These are phyloP conservation scores for Gadus chalcogrammus DNA, from an alignment of 2,113 vertebrate genomes.

Conservation along the genomic window DNA sequence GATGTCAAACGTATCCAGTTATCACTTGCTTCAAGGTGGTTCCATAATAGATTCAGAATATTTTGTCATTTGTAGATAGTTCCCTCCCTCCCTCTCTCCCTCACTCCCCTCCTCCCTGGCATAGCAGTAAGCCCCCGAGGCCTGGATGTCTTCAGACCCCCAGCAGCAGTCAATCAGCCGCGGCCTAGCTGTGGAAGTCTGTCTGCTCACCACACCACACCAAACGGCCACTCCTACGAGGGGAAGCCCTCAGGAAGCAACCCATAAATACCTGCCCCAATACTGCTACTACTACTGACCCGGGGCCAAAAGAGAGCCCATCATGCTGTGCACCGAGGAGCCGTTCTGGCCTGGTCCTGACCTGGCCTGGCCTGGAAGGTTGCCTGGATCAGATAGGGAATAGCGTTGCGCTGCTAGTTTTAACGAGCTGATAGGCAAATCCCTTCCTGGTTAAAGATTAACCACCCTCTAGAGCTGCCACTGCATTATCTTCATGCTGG, in stretches of 20 bases:
- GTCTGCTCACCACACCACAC: too few species aligned
- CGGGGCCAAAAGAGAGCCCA: neutral
- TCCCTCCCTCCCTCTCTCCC: too few species aligned
- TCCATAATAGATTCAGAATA: too few species aligned
- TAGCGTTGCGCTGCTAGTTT: constrained; percentile 63
- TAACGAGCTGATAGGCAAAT: constrained; percentile 79
- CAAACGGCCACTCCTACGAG: neutral
- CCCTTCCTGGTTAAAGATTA: constrained; percentile 79
- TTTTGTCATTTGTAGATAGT: too few species aligned
- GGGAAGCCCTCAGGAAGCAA: neutral
- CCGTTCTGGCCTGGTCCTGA: constrained; percentile 7
- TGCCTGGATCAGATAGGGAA: constrained; percentile 57
- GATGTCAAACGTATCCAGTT: too few species aligned
- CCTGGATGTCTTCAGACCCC: too few species aligned
- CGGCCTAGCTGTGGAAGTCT: too few species aligned
- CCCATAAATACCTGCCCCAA: neutral
- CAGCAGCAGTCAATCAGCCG: too few species aligned
- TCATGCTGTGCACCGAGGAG: constrained; percentile 9
- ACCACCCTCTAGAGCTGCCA: constrained; percentile 63
- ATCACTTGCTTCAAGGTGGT: too few species aligned
- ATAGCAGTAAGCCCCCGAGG: too few species aligned
- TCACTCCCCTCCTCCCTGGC: too few species aligned
- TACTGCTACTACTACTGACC: neutral
- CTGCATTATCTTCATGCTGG: constrained; percentile 68
- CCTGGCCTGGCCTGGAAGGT: constrained; percentile 33